phyloP scores from a whole-genome alignment of 2,888 invertebrate species.

The Eudasyphora cyanicolor region DNA sequence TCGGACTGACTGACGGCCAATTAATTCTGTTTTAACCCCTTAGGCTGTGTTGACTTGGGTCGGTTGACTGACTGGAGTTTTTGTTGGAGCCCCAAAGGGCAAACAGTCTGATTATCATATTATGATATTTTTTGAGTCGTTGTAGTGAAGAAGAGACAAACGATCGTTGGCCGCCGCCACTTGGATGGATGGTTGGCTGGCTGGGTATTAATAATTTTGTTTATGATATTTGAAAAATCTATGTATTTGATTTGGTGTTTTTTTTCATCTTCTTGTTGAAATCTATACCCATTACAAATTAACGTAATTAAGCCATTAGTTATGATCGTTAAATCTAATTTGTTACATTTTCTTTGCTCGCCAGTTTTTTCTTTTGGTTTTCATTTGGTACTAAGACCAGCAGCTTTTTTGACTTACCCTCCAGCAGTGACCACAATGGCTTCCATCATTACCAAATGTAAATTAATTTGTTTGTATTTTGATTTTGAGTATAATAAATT shows the following conservation, averaged over 20 bases:
- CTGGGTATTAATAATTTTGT: slow-evolving; percentile 20
- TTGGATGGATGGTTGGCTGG: not conserved
- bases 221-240: slow-evolving; percentile 15
- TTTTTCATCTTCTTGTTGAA: slow-evolving; percentile 37
- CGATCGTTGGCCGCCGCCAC: not conserved
- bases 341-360: slow-evolving; percentile 28
- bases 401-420: not conserved
- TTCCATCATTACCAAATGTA: too few relatives aligned
- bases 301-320: slow-evolving; percentile 60
- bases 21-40: slow-evolving; percentile 60
- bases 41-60: slow-evolving; percentile 29
- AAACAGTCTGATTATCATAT: slow-evolving; percentile 27
- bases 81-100: slow-evolving; percentile 16
- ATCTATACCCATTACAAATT: slow-evolving; percentile 61
- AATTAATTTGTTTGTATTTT: slow-evolving; percentile 46
- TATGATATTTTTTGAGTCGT: not conserved
- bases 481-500: slow-evolving; percentile 28
- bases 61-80: not conserved
- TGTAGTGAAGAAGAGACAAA: not conserved
- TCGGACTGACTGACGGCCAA: slow-evolving; percentile 47
- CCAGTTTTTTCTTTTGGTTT: too few relatives aligned
- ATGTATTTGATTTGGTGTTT: not conserved
- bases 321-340: slow-evolving; percentile 48
- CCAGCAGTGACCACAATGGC: too few relatives aligned
- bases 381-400: slow-evolving; percentile 28